A percentile compares a stretch with the other conserved stretches of the same genome.
Conservation (phyloP, 1,140 invertebrate genomes). For the Leptinotarsa undecemlineata region DNA sequence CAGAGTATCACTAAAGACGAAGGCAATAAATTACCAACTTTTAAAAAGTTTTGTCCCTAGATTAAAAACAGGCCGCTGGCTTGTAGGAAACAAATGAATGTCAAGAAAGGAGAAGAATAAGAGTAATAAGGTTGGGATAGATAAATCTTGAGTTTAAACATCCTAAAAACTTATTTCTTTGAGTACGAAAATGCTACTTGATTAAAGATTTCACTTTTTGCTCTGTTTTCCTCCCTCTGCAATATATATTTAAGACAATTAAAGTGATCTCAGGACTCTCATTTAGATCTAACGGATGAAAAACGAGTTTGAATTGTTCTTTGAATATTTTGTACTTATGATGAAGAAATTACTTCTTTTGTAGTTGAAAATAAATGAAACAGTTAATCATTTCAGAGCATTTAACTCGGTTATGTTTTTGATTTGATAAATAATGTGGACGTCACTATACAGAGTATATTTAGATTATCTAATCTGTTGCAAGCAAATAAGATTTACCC, state of each 20-base stretch:
- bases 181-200: conserved; percentile 35
- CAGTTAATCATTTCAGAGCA: neutral
- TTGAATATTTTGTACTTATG: conserved; percentile 20
- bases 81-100: conserved; percentile 53
- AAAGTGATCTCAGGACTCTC: conserved; percentile 28
- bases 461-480: too few relatives aligned
- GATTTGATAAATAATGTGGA: too few relatives aligned
- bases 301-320: conserved; percentile 25
- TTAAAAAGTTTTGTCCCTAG: conserved; percentile 50
- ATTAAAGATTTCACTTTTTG: conserved; percentile 45
- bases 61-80: conserved; percentile 54
- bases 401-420: too few relatives aligned
- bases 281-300: conserved; percentile 27
- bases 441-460: too few relatives aligned
- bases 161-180: conserved; percentile 40
- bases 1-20: conserved; percentile 25
- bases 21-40: conserved; percentile 49
- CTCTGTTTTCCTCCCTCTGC: conserved; percentile 28
- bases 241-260: conserved; percentile 32
- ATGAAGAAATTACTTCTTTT: conserved; percentile 12
- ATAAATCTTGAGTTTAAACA: conserved; percentile 49
- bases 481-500: too few relatives aligned
- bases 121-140: conserved; percentile 52
- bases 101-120: conserved; percentile 51
- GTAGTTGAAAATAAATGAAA: conserved; percentile 10